Evolutionary conservation across 2,888 invertebrate genomes (phyloP).

Genomic region (Drosophila imparisetae): DNA sequence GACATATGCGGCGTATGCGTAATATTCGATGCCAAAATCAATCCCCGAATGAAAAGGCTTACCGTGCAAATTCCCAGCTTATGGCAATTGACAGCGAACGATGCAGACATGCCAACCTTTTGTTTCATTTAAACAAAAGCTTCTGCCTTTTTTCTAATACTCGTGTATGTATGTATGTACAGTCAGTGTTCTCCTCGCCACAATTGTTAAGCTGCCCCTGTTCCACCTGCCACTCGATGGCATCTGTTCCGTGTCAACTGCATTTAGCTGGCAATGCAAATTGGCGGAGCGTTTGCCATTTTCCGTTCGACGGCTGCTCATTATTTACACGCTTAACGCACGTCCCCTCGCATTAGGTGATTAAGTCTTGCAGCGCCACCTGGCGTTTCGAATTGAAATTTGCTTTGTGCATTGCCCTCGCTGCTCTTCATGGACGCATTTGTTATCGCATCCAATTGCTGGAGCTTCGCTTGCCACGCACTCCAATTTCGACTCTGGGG

Average conservation of each 20-base stretch:
- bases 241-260: slow-evolving; percentile 62
- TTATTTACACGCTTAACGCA: slow-evolving; percentile 75
- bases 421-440: slow-evolving; percentile 43
- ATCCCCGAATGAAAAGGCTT: slow-evolving; percentile 64
- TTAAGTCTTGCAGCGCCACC: slow-evolving; percentile 69
- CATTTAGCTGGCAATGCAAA: slow-evolving; percentile 70
- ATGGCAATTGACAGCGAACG: slow-evolving; percentile 66
- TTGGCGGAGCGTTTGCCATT: slow-evolving; percentile 58
- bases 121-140: slow-evolving; percentile 62
- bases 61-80: slow-evolving; percentile 69
- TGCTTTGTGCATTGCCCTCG: slow-evolving; percentile 29
- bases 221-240: not conserved
- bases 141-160: slow-evolving; percentile 3
- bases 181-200: not conserved
- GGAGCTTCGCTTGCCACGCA: slow-evolving; percentile 8
- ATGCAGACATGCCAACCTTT: slow-evolving; percentile 58
- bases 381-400: slow-evolving; percentile 57
- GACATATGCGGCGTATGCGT: slow-evolving; percentile 52
- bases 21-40: slow-evolving; percentile 57
- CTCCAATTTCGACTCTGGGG: slow-evolving; percentile 12
- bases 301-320: slow-evolving; percentile 54
- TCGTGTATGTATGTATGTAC: slow-evolving; percentile 15
- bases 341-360: slow-evolving; percentile 70
- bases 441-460: slow-evolving; percentile 50
- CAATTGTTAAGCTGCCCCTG: slow-evolving; percentile 47